Evolutionary conservation across 2,888 invertebrate genomes (phyloP).

Genomic region (Eupeodes luniger): DNA sequence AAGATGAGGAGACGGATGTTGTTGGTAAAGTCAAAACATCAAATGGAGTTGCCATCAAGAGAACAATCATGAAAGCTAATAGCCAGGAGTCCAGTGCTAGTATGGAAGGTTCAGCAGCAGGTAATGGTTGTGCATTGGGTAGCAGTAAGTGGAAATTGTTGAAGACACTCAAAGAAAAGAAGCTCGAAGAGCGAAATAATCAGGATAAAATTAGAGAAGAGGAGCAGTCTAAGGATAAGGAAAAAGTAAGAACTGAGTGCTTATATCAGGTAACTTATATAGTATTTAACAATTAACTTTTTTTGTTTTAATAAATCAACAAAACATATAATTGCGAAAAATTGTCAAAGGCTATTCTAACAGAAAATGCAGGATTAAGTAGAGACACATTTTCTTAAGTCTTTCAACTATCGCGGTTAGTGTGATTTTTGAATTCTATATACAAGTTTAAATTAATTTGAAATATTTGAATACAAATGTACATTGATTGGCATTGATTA

Average conservation of each 20-base stretch:
- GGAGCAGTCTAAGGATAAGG: conserved; percentile 87
- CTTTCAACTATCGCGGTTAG: no score
- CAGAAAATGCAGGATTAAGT: no score
- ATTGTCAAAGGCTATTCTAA: no score
- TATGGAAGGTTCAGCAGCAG: conserved; percentile 81
- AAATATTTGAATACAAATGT: no score
- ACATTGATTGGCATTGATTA: no score
- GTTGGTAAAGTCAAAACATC: conserved; percentile 7
- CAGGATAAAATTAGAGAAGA: conserved; percentile 88
- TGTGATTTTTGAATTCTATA: no score
- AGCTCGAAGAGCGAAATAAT: conserved; percentile 93
- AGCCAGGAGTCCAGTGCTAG: conserved; percentile 83
- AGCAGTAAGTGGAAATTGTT: conserved; percentile 96
- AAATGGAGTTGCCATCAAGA: conserved; percentile 26
- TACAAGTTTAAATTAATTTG: no score
- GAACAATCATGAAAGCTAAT: conserved; percentile 42
- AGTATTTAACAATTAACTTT: no score
- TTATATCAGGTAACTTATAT: no score
- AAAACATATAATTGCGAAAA: no score
- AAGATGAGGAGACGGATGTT: conserved; percentile 50
- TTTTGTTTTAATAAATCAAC: no score
- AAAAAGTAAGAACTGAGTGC: conserved; percentile 82
- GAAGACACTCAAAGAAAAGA: conserved; percentile 94
- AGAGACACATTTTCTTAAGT: no score
- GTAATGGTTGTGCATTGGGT: conserved; percentile 85